These are phyloP conservation scores for Steinernema scapterisci DNA, from an alignment of 2,888 invertebrate genomes.

Conservation along the genomic window DNA sequence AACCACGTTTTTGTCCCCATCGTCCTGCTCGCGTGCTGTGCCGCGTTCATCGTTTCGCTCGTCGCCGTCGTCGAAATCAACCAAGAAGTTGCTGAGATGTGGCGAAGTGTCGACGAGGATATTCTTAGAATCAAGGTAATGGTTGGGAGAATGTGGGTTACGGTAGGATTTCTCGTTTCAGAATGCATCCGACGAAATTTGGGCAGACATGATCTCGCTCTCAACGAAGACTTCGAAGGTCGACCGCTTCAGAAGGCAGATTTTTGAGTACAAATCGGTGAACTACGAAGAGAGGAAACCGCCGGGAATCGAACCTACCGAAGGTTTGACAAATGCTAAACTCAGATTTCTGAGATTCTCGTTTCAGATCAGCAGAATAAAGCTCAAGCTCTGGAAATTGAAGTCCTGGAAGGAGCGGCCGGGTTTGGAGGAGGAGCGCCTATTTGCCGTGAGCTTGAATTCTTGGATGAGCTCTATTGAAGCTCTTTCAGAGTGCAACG, in stretches of 20 bases:
- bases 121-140: not conserved
- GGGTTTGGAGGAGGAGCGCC: not conserved
- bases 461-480: not conserved
- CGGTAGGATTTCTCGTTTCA: too few relatives aligned
- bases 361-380: not conserved
- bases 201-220: not conserved
- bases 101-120: not conserved
- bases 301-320: not conserved
- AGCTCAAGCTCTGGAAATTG: not conserved
- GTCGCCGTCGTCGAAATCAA: not conserved
- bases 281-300: conserved; percentile 10
- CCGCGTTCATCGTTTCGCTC: not conserved
- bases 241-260: not conserved
- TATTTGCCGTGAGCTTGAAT: not conserved
- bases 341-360: not conserved
- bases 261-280: conserved; percentile 12
- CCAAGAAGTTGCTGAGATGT: not conserved
- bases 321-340: not conserved
- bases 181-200: not conserved
- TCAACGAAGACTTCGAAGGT: not conserved
- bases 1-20: not conserved
- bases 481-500: not conserved
- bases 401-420: not conserved
- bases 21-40: not conserved
- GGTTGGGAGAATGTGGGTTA: not conserved